phyloP scores from a whole-genome alignment of 2,888 invertebrate genomes.

The Bedellia somnulentella region DNA sequence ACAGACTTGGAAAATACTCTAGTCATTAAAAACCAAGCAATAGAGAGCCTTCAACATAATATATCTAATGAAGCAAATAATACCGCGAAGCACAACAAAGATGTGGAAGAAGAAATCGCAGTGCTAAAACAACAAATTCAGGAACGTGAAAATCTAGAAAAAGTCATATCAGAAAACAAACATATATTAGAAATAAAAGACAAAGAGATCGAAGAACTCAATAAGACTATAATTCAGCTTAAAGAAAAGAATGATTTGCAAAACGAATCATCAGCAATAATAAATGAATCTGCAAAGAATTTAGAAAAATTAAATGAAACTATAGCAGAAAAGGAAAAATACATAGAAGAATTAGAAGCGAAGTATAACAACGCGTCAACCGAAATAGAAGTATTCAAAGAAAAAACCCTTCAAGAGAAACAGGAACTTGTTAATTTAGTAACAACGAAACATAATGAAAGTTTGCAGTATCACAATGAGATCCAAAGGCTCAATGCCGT shows the following conservation, averaged over 20 bases:
- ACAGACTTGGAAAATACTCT: constrained; percentile 22
- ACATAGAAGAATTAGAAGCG: constrained; percentile 17
- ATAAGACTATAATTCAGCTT: constrained; percentile 29
- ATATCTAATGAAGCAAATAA: constrained; percentile 15
- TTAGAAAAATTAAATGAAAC: constrained; percentile 18
- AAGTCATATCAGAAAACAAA: constrained; percentile 20
- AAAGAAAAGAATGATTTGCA: constrained; percentile 20
- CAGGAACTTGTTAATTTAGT: constrained; percentile 71
- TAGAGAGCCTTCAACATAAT: constrained; percentile 22
- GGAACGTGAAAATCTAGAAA: constrained; percentile 21
- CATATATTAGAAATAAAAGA: constrained; percentile 22
- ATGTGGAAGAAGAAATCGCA: constrained; percentile 16
- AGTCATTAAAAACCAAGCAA: constrained; percentile 25
- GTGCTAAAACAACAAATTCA: constrained; percentile 28
- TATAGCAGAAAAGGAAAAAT: constrained; percentile 23
- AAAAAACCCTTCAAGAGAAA: constrained; percentile 51
- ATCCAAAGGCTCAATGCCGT: constrained; percentile 75
- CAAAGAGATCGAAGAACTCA: constrained; percentile 38
- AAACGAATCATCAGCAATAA: constrained; percentile 11
- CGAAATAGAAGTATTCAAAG: constrained; percentile 21
- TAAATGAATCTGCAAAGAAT: constrained; percentile 26
- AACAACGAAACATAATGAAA: constrained; percentile 84
- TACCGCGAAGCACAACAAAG: constrained; percentile 12
- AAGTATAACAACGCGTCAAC: constrained; percentile 21
- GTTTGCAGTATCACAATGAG: constrained; percentile 80